phyloP scores from a whole-genome alignment of 1,140 invertebrate species.

The Pseudomyrmex sp. region DNA sequence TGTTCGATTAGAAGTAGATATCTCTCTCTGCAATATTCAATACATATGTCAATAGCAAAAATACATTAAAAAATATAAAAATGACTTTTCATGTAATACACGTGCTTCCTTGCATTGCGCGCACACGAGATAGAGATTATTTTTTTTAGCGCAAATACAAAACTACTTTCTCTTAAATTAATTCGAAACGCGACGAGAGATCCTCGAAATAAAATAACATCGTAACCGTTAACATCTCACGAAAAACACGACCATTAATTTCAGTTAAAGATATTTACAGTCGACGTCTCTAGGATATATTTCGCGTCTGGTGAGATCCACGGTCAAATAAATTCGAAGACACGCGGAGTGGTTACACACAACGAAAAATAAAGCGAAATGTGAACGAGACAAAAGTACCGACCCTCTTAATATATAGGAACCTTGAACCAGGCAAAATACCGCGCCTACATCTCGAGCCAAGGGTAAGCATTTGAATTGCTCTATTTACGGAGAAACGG shows the following conservation, averaged over 20 bases:
- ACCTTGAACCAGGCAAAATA: conserved; percentile 69
- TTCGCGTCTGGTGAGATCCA: background rate
- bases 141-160: background rate
- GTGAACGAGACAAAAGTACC: conserved; percentile 18
- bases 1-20: too few species aligned
- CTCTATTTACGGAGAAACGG: conserved; percentile 74
- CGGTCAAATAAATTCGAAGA: conserved; percentile 29
- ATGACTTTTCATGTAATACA: background rate
- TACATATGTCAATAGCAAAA: background rate
- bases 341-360: too few species aligned
- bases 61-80: background rate
- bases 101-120: background rate
- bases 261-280: conserved; percentile 13
- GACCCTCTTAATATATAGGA: conserved; percentile 58
- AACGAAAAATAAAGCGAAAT: conserved; percentile 10
- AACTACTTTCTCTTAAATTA: background rate
- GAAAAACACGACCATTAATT: conserved; percentile 25
- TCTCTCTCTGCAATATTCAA: too few species aligned
- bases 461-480: conserved; percentile 74
- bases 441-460: conserved; percentile 64
- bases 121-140: background rate
- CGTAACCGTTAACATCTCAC: background rate
- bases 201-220: background rate
- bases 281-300: background rate
- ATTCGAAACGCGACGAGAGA: background rate